Evolutionary conservation across 2,888 invertebrate species (phyloP).

Genomic region (Ophonus ardosiacus): DNA sequence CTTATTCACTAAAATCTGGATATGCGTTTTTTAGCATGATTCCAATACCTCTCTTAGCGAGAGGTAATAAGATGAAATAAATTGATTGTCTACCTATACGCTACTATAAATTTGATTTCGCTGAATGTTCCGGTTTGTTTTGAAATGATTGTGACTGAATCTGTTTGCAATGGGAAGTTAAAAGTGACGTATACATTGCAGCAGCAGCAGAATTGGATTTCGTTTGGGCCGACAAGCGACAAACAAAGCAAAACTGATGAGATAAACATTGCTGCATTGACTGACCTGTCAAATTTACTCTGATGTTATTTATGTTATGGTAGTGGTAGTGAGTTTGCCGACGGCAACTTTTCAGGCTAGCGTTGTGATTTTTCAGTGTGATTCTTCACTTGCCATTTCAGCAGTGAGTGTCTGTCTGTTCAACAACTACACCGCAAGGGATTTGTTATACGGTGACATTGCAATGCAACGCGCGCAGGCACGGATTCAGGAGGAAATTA

Average conservation of each 20-base stretch:
- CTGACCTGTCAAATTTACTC: neutral
- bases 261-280: neutral
- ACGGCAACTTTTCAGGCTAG: conserved; percentile 49
- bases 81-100: too few relatives aligned
- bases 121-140: neutral
- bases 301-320: neutral
- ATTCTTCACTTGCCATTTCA: conserved; percentile 39
- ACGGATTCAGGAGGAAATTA: neutral
- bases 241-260: neutral
- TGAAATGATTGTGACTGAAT: neutral
- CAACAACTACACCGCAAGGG: neutral
- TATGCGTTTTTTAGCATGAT: too few relatives aligned
- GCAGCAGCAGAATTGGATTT: neutral
- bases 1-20: too few relatives aligned
- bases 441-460: conserved; percentile 47
- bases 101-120: too few relatives aligned
- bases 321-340: neutral
- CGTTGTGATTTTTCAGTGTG: conserved; percentile 52
- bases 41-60: too few relatives aligned
- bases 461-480: conserved; percentile 16
- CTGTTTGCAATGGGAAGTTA: neutral
- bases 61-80: too few relatives aligned
- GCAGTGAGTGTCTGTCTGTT: neutral
- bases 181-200: neutral
- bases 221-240: neutral